These are phyloP conservation scores for Dermolepida albohirtum DNA, from an alignment of 2,888 invertebrate genomes.

Conservation along the genomic window DNA sequence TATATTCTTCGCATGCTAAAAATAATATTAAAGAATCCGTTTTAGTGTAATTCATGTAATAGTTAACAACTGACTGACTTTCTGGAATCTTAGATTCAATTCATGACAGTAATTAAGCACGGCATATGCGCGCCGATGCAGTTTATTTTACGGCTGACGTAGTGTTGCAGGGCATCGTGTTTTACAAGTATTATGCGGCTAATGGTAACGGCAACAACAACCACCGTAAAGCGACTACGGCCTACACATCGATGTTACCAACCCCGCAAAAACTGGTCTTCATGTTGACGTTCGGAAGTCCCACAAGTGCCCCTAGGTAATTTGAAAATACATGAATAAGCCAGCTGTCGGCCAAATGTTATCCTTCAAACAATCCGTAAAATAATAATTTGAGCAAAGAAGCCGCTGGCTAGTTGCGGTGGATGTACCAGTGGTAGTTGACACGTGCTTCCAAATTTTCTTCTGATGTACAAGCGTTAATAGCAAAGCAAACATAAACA, in stretches of 20 bases:
- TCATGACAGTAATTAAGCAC: too few relatives aligned
- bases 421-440: neutral
- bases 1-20: too few relatives aligned
- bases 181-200: too few relatives aligned
- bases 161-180: too few relatives aligned
- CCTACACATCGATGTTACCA: neutral
- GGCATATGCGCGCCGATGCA: too few relatives aligned
- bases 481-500: slow-evolving; percentile 15
- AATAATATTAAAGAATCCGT: too few relatives aligned
- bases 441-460: slow-evolving; percentile 21
- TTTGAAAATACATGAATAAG: slow-evolving; percentile 25
- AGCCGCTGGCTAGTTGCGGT: slow-evolving; percentile 9
- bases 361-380: slow-evolving; percentile 32
- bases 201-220: neutral
- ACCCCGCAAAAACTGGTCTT: slow-evolving; percentile 4
- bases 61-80: too few relatives aligned
- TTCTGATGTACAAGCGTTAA: slow-evolving; percentile 1
- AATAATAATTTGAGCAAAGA: slow-evolving; percentile 33
- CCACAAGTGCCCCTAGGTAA: slow-evolving; percentile 29
- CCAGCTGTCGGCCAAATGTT: slow-evolving; percentile 34
- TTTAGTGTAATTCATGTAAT: too few relatives aligned
- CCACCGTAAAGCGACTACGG: neutral
- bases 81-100: too few relatives aligned
- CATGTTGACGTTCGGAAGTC: slow-evolving; percentile 18
- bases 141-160: too few relatives aligned